Conservation (phyloP, 2,888 invertebrate genomes). For the Polymixis lichenea region DNA sequence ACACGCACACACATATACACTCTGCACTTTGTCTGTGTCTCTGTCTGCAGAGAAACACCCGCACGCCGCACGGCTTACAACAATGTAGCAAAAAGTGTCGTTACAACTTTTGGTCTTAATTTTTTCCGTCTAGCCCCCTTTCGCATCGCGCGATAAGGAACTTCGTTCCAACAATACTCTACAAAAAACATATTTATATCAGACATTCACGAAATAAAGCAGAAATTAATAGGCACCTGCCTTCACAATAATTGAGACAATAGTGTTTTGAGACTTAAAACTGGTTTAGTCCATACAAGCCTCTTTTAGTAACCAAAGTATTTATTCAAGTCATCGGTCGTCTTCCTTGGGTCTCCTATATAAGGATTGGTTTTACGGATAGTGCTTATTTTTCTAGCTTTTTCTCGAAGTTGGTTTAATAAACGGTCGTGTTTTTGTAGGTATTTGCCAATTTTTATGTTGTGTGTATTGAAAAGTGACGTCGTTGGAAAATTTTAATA, state of each 20-base stretch:
- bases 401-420: constrained; percentile 8
- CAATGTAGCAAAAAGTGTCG: too few relatives aligned
- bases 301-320: constrained; percentile 32
- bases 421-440: constrained; percentile 9
- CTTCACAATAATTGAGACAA: constrained; percentile 19
- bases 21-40: too few relatives aligned
- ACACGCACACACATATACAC: too few relatives aligned
- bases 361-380: constrained; percentile 33
- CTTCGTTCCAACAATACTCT: too few relatives aligned
- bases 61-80: too few relatives aligned
- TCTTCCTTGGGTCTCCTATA: constrained; percentile 62
- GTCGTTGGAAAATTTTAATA: constrained; percentile 3
- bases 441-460: not conserved
- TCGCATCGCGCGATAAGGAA: too few relatives aligned
- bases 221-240: constrained; percentile 3
- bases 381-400: not conserved
- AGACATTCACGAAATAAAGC: not conserved
- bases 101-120: too few relatives aligned
- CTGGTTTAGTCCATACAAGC: constrained; percentile 32
- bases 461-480: not conserved
- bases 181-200: not conserved
- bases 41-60: too few relatives aligned
- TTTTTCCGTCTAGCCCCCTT: too few relatives aligned
- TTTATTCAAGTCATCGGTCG: constrained; percentile 1
- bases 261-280: constrained; percentile 20